Evolutionary conservation across 2,797 vertebrate species (phyloP), one percentile per base, ranked within the genome.

Genomic region (Sciurus vulgaris): DNA sequence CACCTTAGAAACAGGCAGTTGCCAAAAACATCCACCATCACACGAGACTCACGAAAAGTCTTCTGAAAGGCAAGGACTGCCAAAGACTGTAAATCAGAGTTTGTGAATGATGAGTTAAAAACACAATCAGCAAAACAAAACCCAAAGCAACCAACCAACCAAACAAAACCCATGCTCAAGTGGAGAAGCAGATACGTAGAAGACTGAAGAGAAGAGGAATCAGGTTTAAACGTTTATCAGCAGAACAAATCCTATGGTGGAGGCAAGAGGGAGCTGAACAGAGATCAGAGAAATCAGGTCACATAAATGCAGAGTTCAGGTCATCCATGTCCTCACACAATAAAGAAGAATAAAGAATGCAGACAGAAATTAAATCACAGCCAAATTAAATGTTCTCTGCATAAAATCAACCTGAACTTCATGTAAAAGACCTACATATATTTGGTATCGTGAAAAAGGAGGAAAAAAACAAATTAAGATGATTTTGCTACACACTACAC

Each of bases 221-320:
- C 2, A 1, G 30, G 3, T 8, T 5, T 56, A 18, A 81, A 69
- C 24, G 63, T 0, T 20, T 1, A 6, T 2, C 5, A 28, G 14
- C n/a, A 61, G 22, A 59, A 92, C 1, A 5, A 12, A 13, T 14
- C 41, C 47, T 10, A 15, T 3, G 2, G 12, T 2, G 69, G 2
- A 17, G n/a, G 51, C 59, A 59, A 8, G 4, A 33, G 47, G 30
- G n/a, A 65, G n/a, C 24, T 9, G 49, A 11, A 10, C 0, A 3
- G 28, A 18, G 33, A 67, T 18, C 73, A 41, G 17, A 67, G 30
- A 77, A 56, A 72, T 41, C 65, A 90, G 17, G 8, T 67, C 49
- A 74, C 24, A 78, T 20, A n/a, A 20, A 41, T 28, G 20, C 1
- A 3, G 0, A 69, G 35, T 20, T n/a, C 33, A 67, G 73, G 5